These are phyloP conservation scores for Lateolabrax maculatus DNA, from an alignment of 2,797 vertebrate species.

Conservation along the genomic window DNA sequence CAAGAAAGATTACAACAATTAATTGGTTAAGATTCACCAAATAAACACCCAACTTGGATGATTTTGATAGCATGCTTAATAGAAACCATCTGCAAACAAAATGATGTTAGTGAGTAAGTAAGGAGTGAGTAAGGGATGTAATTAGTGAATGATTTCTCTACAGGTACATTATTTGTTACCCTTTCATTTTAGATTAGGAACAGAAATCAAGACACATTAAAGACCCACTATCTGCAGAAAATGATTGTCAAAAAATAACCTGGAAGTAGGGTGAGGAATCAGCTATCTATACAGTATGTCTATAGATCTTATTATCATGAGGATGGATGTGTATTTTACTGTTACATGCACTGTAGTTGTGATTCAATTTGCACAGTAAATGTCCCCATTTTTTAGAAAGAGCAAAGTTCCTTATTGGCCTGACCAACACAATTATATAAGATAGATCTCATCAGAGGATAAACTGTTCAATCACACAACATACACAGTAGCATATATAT, in stretches of 20 bases:
- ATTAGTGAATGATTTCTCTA: background rate
- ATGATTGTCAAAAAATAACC: background rate
- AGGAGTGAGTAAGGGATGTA: too few relatives aligned
- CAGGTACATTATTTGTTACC: background rate
- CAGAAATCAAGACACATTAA: background rate
- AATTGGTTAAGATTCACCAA: background rate
- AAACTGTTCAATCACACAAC: background rate
- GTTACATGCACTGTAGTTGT: background rate
- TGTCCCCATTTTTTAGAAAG: background rate
- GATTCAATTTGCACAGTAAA: background rate
- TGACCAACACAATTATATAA: background rate
- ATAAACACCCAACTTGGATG: background rate
- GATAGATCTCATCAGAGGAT: background rate
- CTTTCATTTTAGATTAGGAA: background rate
- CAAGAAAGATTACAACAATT: background rate
- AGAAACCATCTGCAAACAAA: background rate
- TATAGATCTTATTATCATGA: background rate
- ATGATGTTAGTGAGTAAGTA: background rate
- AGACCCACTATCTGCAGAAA: background rate
- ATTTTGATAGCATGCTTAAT: background rate
- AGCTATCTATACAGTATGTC: background rate
- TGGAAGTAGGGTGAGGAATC: background rate
- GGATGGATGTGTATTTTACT: background rate
- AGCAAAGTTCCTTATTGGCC: too few relatives aligned
- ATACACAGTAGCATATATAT: background rate